phyloP scores from a whole-genome alignment of 2,113 vertebrate genomes.

The Rhabdomys dilectus region DNA sequence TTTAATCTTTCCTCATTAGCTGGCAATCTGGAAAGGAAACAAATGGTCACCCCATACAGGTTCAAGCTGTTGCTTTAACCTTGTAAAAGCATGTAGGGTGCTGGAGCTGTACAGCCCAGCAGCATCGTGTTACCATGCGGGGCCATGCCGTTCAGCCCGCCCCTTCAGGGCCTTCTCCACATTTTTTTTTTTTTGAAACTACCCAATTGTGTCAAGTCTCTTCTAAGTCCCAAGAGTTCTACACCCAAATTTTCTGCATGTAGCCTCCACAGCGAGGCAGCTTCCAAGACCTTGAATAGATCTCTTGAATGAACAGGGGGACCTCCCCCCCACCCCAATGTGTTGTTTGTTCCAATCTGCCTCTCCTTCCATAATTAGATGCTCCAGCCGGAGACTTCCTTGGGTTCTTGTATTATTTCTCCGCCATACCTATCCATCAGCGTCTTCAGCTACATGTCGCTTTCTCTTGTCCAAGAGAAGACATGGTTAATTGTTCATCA shows the following conservation, averaged over 20 bases:
- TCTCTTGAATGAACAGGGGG: neutral
- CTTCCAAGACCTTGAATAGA: neutral
- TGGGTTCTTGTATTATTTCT: neutral
- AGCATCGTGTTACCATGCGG: slow-evolving; percentile 68
- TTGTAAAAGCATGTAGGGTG: slow-evolving; percentile 82
- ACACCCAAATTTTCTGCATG: neutral
- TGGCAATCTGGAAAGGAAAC: slow-evolving; percentile 86
- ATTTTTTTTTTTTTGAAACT: neutral
- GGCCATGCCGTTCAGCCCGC: slow-evolving; percentile 41
- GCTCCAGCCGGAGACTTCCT: neutral
- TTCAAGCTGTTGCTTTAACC: slow-evolving; percentile 85
- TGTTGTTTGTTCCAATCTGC: neutral
- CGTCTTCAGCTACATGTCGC: neutral
- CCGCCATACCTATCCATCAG: neutral
- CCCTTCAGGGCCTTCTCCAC: neutral
- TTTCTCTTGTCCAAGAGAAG: slow-evolving; percentile 1
- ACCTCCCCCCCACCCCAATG: neutral
- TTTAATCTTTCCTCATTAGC: slow-evolving; percentile 86
- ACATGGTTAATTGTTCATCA: neutral
- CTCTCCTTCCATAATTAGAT: neutral
- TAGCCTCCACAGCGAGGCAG: neutral
- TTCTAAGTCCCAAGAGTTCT: slow-evolving; percentile 37
- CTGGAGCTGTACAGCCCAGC: slow-evolving; percentile 64
- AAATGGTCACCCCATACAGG: slow-evolving; percentile 84
- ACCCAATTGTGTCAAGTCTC: slow-evolving; percentile 26